Percentiles rank a stretch among this genome's conserved stretches.
Conservation (phyloP, 1,140 invertebrate genomes). For the Pseudobourletiella spinata region DNA sequence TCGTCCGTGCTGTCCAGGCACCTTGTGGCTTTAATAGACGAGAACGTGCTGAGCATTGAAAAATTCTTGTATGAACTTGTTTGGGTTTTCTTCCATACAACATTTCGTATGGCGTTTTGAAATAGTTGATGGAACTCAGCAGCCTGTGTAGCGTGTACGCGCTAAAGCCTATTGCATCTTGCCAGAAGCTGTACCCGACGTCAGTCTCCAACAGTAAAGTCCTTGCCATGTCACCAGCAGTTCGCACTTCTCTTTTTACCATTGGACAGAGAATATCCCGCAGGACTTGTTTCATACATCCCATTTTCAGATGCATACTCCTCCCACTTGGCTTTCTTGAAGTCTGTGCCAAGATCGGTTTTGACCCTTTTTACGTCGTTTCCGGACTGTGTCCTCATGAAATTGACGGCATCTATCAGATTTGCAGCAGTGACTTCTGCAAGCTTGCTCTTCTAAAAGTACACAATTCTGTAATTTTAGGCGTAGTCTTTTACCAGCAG, state of each 20-base stretch:
- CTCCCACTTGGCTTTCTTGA: conserved; percentile 28
- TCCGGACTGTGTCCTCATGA: neutral
- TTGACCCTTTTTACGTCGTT: conserved; percentile 27
- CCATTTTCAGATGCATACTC: conserved; percentile 33
- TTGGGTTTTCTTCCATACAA: conserved; percentile 13
- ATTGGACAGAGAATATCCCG: conserved; percentile 43
- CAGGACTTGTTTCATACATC: conserved; percentile 34
- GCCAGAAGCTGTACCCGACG: neutral
- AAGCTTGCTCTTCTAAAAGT: conserved; percentile 1
- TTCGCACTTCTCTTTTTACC: conserved; percentile 37
- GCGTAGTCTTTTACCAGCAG: conserved; percentile 9
- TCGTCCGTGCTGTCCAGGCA: neutral
- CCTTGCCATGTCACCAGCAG: neutral
- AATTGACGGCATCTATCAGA: neutral
- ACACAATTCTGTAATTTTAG: neutral
- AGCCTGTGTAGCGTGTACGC: conserved; percentile 2
- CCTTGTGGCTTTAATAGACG: conserved; percentile 25
- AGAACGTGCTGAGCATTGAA: conserved; percentile 20
- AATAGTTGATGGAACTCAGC: conserved; percentile 2
- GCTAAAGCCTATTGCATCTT: neutral
- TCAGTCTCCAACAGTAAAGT: neutral
- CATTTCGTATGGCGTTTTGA: conserved; percentile 19
- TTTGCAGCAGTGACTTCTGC: neutral
- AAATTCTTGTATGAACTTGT: conserved; percentile 7
- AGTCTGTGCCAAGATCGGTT: conserved; percentile 2